These are phyloP conservation scores for Polydrusus cervinus DNA, from an alignment of 2,888 invertebrate genomes.

Conservation along the genomic window DNA sequence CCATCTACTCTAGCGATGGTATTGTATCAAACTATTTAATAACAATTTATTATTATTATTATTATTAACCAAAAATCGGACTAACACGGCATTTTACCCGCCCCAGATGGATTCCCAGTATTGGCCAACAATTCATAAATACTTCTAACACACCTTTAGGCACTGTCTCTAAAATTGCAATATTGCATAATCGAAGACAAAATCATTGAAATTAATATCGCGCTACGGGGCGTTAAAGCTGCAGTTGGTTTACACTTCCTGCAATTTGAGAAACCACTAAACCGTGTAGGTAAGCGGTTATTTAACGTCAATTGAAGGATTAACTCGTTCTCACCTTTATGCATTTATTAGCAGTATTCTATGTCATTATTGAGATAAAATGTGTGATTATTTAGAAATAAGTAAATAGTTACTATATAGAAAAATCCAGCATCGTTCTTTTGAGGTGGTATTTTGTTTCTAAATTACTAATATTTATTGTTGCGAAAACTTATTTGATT, in stretches of 20 bases:
- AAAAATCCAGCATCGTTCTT: not conserved
- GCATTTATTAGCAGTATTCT: constrained; percentile 15
- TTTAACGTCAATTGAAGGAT: constrained; percentile 23
- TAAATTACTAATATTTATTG: constrained; percentile 12
- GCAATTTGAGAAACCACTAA: constrained; percentile 31
- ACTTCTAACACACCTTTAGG: not conserved
- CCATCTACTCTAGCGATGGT: too few species aligned
- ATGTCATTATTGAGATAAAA: constrained; percentile 23
- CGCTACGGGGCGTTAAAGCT: constrained; percentile 29
- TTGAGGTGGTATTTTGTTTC: not conserved
- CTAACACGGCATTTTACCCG: too few species aligned
- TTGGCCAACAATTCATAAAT: not conserved
- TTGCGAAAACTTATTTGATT: not conserved
- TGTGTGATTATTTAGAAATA: constrained; percentile 10
- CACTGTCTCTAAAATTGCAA: constrained; percentile 6
- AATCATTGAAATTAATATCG: constrained; percentile 31
- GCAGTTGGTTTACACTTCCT: constrained; percentile 29
- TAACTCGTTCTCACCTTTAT: constrained; percentile 29
- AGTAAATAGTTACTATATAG: constrained; percentile 7
- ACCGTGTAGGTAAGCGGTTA: constrained; percentile 32
- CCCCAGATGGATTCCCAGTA: too few species aligned
- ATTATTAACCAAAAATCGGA: too few species aligned
- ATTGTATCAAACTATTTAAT: too few species aligned
- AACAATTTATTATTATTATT: too few species aligned
- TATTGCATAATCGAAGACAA: constrained; percentile 29